Conservation (phyloP, 2,888 invertebrate species). For the Chloromyia formosa region DNA sequence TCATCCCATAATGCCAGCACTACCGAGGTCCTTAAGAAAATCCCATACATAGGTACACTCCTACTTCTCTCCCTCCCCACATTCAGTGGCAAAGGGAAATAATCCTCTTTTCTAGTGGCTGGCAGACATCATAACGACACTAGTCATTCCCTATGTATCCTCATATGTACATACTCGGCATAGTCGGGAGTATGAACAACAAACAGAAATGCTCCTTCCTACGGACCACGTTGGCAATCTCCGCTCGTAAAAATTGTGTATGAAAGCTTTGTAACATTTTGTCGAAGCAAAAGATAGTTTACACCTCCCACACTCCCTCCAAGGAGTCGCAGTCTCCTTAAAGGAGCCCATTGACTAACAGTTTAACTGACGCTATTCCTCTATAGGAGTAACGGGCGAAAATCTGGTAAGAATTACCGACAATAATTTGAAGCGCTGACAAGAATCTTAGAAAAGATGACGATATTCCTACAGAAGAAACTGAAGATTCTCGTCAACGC, state of each 20-base stretch:
- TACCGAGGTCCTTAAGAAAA: no score
- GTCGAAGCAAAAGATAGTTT: constrained; percentile 33
- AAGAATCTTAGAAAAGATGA: no score
- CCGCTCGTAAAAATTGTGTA: background rate
- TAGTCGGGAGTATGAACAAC: background rate
- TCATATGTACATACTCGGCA: background rate
- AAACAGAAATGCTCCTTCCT: no score
- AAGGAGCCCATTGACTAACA: no score
- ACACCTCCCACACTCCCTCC: background rate
- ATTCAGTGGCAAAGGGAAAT: background rate
- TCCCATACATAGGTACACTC: background rate
- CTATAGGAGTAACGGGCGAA: no score
- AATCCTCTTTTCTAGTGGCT: constrained; percentile 14
- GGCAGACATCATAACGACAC: constrained; percentile 8
- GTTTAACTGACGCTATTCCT: no score
- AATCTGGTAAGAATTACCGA: no score
- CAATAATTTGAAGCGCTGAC: no score
- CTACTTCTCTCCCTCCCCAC: background rate
- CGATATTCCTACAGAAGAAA: no score
- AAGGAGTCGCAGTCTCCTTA: no score
- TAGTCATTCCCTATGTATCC: background rate
- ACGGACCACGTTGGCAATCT: no score
- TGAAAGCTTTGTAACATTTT: constrained; percentile 32
- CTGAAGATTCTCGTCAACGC: no score
- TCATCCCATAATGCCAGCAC: background rate